Evolutionary conservation across 2,888 invertebrate genomes (phyloP), one percentile per base, ranked within the genome.

Genomic region (Limenitis camilla): DNA sequence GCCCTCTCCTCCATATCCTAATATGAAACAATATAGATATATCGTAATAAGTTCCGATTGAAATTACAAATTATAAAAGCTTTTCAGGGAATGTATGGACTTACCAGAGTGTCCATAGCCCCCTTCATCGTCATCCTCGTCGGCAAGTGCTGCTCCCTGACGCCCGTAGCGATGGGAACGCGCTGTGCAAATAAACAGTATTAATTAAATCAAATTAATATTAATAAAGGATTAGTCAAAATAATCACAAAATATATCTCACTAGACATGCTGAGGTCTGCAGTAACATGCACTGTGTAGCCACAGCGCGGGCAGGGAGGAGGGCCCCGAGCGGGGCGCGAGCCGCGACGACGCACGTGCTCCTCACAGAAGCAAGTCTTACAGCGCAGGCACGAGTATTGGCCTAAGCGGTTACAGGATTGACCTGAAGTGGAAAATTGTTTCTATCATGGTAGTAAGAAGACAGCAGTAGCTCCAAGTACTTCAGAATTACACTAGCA

Each of bases 321-420:
- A 30, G 62, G 66, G 52, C 76, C 69, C 19, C 78, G 75, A 35
- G 61, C 10, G 43, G 66, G 62, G 52, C 61, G 60, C 52, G 65
- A 74, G 51, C 83, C 81, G 56, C 72, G 70, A 57, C 98, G 92
- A 51, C 93, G 91, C 55, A 98, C 97, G 84, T 98, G 98, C 84
- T 98, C 98, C 68, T 97, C 97, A 81, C 98, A 98, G 84, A 95
- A 98, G 80, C 97, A 98, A 4, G 93, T 94, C 87, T 98, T 98
- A 87, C 98, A 98, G 68, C 96, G 92, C 68, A 98, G 89, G 76
- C 98, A 98, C 4, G 97, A 97, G 86, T 96, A 96, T 85, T 98
- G 97, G 0, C 98, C 97, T 58, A 97, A 87, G 56, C 94, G 94
- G 88, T 98, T 98, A 80, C 98, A 98, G 1, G 97, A 97, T 77